These are phyloP conservation scores for Dynastes tityus DNA, from an alignment of 2,888 invertebrate species.

Conservation along the genomic window DNA sequence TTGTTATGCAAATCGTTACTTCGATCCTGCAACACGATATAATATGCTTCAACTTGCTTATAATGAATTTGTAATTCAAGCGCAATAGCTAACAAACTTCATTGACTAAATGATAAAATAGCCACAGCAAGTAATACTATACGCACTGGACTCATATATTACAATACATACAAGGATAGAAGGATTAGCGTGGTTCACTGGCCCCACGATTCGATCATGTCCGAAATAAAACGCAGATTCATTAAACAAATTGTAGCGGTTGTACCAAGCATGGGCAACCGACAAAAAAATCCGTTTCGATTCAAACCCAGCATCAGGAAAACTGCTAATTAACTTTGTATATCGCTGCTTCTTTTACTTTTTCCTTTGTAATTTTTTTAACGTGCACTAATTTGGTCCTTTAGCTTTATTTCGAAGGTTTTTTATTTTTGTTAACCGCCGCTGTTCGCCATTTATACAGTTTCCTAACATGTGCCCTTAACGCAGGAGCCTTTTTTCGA, in stretches of 20 bases:
- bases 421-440: not conserved
- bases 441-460: too few relatives aligned
- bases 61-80: too few relatives aligned
- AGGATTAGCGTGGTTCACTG: too few relatives aligned
- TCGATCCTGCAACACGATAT: too few relatives aligned
- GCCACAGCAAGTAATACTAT: too few relatives aligned
- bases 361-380: not conserved
- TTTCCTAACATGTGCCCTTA: slow-evolving; percentile 2
- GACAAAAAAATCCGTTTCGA: slow-evolving; percentile 20
- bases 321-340: slow-evolving; percentile 36
- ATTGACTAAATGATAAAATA: too few relatives aligned
- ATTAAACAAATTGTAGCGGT: slow-evolving; percentile 26
- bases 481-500: not conserved
- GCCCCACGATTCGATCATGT: not conserved
- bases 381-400: not conserved
- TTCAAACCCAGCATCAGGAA: slow-evolving; percentile 23
- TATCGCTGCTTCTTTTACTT: slow-evolving; percentile 22
- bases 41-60: too few relatives aligned
- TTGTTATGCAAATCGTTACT: too few relatives aligned
- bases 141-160: too few relatives aligned
- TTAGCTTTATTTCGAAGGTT: slow-evolving; percentile 4
- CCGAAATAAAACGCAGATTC: slow-evolving; percentile 13
- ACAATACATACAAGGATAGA: too few relatives aligned
- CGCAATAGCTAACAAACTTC: too few relatives aligned
- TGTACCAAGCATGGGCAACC: not conserved